Evolutionary conservation across 2,888 invertebrate species (phyloP), one percentile per base, ranked within the genome.

Genomic region (Drosophila rubida): DNA sequence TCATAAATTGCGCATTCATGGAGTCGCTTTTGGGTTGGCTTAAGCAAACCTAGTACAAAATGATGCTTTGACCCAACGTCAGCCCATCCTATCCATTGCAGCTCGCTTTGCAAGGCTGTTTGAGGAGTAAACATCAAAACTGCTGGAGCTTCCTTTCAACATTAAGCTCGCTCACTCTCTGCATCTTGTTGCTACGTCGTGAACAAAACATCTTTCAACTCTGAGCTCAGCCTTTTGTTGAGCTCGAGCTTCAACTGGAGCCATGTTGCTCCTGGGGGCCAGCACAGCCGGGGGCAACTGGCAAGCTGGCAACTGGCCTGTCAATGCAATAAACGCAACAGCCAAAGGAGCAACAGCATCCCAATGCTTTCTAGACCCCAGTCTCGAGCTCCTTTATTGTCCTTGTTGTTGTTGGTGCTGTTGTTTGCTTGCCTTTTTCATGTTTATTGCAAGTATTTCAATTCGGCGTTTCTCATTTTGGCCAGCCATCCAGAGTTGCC

Each of bases 361-460:
- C 66, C 62, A 63, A 51, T 54, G 57, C 41, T 27, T 61, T 22
- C 66, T 61, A 63, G 63, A n/a, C n/a, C 72, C 66, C 64, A 63
- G 51, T 51, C 61, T 63, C 44, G 6, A 27, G 37, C 11, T n/a
- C 32, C 4, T 32, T 32, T 32, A 32, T 25, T 35, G 3, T 16
- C 23, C 3, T 14, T 58, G 22, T 49, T 48, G n/a, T 51, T 37
- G 53, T 42, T 50, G 16, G 22, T 65, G 49, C 49, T 53, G 54
- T 57, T 63, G 57, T 45, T 73, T 62, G 64, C 53, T 66, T 73
- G 77, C 78, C 78, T 72, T 86, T 86, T 77, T 69, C 86, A 78
- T 83, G 80, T 85, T 85, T 87, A 84, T 87, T 80, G 84, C 82
- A 78, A 84, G 83, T 86, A 78, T 84, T 84, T 83, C 79, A 83